Evolutionary conservation across 2,888 invertebrate genomes (phyloP).

Genomic region (Dynastes tityus): DNA sequence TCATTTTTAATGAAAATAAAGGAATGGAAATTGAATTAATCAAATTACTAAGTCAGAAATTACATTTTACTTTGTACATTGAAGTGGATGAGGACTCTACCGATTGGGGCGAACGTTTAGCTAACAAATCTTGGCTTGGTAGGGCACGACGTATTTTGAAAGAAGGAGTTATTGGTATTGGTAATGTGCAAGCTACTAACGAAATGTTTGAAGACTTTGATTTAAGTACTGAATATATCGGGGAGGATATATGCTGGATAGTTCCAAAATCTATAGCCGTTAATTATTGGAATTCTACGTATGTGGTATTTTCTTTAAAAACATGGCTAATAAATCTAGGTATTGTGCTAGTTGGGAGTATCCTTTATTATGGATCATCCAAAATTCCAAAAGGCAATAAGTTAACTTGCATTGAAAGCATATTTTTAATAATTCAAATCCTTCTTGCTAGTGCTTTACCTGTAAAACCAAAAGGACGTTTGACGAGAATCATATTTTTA

Average conservation of each 20-base stretch:
- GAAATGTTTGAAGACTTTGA: constrained; percentile 75
- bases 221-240: constrained; percentile 73
- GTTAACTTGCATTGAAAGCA: constrained; percentile 52
- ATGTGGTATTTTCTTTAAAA: constrained; percentile 71
- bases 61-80: constrained; percentile 59
- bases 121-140: constrained; percentile 72
- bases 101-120: constrained; percentile 71
- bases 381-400: constrained; percentile 37
- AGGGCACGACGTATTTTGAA: constrained; percentile 69
- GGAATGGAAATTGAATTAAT: constrained; percentile 59
- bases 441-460: constrained; percentile 72
- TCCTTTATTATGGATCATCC: constrained; percentile 54
- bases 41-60: constrained; percentile 53
- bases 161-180: constrained; percentile 72
- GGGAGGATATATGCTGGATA: constrained; percentile 76
- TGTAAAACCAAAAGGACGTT: constrained; percentile 71
- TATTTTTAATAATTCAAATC: constrained; percentile 61
- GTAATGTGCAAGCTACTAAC: constrained; percentile 75
- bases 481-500: constrained; percentile 73
- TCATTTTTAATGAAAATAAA: constrained; percentile 54
- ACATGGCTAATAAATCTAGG: constrained; percentile 72
- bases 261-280: constrained; percentile 72
- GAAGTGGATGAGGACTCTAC: constrained; percentile 67
- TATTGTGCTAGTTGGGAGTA: constrained; percentile 62
- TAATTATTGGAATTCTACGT: constrained; percentile 73